These are phyloP conservation scores for Myzus persicae DNA, from an alignment of 1,140 invertebrate genomes.

Conservation along the genomic window DNA sequence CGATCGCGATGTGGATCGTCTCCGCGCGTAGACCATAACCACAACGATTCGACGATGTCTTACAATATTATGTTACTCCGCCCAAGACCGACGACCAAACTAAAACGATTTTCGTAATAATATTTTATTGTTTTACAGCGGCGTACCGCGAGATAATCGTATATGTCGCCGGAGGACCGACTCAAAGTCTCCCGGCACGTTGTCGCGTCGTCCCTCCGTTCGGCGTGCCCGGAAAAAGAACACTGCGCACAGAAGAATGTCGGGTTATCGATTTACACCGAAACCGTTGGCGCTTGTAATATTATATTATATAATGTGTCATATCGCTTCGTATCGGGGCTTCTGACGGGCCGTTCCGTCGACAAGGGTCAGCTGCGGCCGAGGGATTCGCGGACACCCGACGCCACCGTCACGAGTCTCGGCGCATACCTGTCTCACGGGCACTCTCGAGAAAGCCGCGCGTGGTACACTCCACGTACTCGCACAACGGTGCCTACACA, in stretches of 20 bases:
- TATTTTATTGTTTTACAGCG: too few relatives aligned
- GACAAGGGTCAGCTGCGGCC: background rate
- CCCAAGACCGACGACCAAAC: too few relatives aligned
- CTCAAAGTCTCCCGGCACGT: background rate
- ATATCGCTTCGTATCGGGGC: background rate
- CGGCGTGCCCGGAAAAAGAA: background rate
- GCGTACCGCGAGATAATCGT: too few relatives aligned
- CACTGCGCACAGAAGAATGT: background rate
- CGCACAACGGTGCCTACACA: background rate
- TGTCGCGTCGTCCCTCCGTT: background rate
- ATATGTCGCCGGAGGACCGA: background rate
- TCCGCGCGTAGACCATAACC: background rate
- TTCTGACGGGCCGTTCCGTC: background rate
- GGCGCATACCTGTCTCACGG: background rate
- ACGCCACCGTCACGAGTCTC: background rate
- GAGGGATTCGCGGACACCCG: background rate
- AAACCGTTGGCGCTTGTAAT: background rate
- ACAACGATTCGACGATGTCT: background rate
- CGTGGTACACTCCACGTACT: background rate
- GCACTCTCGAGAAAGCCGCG: background rate
- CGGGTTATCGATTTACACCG: background rate
- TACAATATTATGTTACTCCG: too few relatives aligned
- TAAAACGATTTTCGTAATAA: too few relatives aligned
- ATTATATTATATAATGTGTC: background rate
- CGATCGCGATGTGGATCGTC: background rate